Evolutionary conservation across 2,797 vertebrate species (phyloP).

Genomic region (Urocyon cinereoargenteus): DNA sequence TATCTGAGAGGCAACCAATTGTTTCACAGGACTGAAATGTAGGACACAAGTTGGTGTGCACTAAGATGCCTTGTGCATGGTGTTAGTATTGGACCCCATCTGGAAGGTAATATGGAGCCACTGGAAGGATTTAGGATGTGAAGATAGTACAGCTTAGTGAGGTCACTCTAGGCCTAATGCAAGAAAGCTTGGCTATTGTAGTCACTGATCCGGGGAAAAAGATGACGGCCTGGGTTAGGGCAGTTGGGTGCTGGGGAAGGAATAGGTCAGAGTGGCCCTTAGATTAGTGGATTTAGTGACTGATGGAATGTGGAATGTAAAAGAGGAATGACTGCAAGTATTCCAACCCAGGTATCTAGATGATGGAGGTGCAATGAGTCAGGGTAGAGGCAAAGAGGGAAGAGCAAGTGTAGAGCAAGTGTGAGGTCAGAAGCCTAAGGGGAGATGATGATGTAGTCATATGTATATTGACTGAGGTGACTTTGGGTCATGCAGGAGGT

Average conservation of each 20-base stretch:
- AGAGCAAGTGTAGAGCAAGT: background rate
- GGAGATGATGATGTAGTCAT: background rate
- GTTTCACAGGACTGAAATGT: background rate
- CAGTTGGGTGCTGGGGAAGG: background rate
- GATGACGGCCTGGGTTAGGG: background rate
- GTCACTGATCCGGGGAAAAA: background rate
- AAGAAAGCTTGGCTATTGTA: background rate
- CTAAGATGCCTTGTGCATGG: background rate
- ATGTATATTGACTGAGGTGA: background rate
- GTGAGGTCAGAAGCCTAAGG: background rate
- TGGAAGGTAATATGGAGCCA: background rate
- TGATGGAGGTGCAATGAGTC: background rate
- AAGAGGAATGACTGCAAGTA: background rate
- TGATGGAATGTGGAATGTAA: background rate
- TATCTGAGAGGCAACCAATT: background rate
- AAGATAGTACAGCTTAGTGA: background rate
- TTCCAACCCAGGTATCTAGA: background rate
- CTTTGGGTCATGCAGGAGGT: background rate
- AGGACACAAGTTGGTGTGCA: background rate
- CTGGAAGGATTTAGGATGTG: background rate
- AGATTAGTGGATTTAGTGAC: background rate
- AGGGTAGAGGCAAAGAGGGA: background rate
- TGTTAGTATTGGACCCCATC: background rate
- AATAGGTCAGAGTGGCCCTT: background rate
- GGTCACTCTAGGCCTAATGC: background rate